Evolutionary conservation across 37 sponge, comb jelly and placozoan genomes (phyloP).

Genomic region (Chondrosia reniformis): DNA sequence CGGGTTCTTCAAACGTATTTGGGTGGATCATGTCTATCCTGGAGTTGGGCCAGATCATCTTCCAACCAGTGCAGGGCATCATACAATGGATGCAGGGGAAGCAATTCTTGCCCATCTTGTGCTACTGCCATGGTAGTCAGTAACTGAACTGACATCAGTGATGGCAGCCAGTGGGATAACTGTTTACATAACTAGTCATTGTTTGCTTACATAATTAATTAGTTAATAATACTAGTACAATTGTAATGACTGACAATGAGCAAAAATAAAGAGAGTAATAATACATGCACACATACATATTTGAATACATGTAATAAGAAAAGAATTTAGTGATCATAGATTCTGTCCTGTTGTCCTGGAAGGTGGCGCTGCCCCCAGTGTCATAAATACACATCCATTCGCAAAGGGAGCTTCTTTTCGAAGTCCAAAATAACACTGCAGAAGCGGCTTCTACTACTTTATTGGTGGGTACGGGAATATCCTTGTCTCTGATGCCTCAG

Average conservation of each 20-base stretch:
- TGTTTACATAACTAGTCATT: not conserved
- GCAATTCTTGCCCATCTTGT: not conserved
- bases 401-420: constrained; percentile 51
- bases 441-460: constrained; percentile 49
- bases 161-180: not conserved
- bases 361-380: constrained; percentile 43
- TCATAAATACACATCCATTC: constrained; percentile 26
- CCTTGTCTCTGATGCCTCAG: constrained; percentile 34
- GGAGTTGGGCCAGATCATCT: not conserved
- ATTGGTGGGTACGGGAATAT: constrained; percentile 42
- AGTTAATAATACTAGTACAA: not conserved
- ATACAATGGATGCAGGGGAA: constrained; percentile 2
- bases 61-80: not conserved
- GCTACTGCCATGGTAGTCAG: not conserved
- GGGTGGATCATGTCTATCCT: not conserved
- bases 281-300: not conserved
- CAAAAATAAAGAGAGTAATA: not conserved
- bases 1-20: not conserved
- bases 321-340: not conserved
- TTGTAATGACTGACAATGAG: not conserved
- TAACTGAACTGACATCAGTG: not conserved
- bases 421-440: constrained; percentile 50
- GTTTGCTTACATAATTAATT: not conserved
- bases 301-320: not conserved
- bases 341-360: not conserved